These are phyloP conservation scores for Yponomeuta evonymella DNA, from an alignment of 2,888 invertebrate genomes.

Conservation along the genomic window DNA sequence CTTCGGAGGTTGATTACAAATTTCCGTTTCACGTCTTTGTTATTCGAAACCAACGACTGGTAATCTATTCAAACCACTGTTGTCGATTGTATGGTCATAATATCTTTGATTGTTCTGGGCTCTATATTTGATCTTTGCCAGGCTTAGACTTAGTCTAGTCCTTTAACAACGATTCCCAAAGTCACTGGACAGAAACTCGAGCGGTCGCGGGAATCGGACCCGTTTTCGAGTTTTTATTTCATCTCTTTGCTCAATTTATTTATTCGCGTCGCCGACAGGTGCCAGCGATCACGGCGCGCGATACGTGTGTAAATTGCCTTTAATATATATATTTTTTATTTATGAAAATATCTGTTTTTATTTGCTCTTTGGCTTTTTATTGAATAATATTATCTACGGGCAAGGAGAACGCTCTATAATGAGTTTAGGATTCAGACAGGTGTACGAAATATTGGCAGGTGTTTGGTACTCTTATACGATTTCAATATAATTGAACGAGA, in stretches of 20 bases:
- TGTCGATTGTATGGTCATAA: no score
- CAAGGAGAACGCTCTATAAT: neutral
- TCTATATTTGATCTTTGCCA: no score
- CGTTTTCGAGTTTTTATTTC: slow-evolving; percentile 9
- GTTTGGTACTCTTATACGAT: no score
- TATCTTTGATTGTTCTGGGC: no score
- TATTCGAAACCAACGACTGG: no score
- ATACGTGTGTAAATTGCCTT: slow-evolving; percentile 55
- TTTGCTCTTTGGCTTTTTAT: neutral
- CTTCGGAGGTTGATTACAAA: no score
- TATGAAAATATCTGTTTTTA: slow-evolving; percentile 1
- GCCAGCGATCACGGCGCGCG: slow-evolving; percentile 49
- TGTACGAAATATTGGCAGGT: no score
- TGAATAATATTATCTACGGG: neutral
- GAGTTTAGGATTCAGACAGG: neutral
- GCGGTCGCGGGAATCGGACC: neutral
- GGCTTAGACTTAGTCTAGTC: neutral
- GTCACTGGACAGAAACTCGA: neutral
- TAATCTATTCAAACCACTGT: no score
- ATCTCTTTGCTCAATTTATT: slow-evolving; percentile 46
- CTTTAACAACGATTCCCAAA: neutral
- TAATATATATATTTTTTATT: slow-evolving; percentile 43
- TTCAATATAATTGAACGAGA: no score
- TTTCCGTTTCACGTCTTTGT: no score
- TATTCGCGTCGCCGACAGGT: slow-evolving; percentile 58